Base-by-base conservation (phyloP, 2,113 vertebrate species). In the Conger conger region DNA sequence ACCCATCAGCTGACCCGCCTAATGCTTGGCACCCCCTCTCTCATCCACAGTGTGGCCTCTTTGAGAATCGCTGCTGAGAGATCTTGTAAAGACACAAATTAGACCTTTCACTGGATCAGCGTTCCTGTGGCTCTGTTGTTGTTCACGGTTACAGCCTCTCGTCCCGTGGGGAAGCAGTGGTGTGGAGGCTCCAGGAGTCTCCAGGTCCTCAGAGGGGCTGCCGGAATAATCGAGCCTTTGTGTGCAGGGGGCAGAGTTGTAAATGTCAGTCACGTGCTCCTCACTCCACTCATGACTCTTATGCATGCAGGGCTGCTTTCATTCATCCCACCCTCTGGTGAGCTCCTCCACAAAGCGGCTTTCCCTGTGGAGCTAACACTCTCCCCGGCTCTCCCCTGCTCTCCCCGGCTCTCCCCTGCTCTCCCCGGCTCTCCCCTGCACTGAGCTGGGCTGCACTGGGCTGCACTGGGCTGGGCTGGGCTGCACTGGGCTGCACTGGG, bases 1-100 rank as follows among this genome's bases (percentile, higher is more conserved):
- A 82, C 89, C 30, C 60, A 88, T 91, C 92, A 92, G 87, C 93
- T 92, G 91, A 93, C 91, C 78, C 81, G 82, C 77, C 86, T 82
- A 37, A 84, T 77, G 54, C 42, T 82, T 38, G 84, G 76, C 84
- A 81, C 82, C 38, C 83, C 68, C 40, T 27, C 4, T 76, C 38
- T 23, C 80, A 7, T 68, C 54, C 82, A 92, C 86, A 90, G 85
- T 88, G 78, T 84, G 86, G 63, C 42, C 82, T 83, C 88, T 89
- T 88, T 91, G 86, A 90, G 83, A 57, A 83, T n/a, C 0, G 85
- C 53, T 20, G 23, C 53, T 2, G 35, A 27, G 37, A 54, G 68
- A 1, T 17, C 37, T 79, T 37, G 15, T 20, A 5, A n/a, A 23
- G 38, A 38, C 76, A 73, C 40, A n/a, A 23, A 53, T 1, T 20